Evolutionary conservation across 2,888 invertebrate genomes (phyloP), one percentile per base, ranked within the genome.

Genomic region (Choreutis nemorana): DNA sequence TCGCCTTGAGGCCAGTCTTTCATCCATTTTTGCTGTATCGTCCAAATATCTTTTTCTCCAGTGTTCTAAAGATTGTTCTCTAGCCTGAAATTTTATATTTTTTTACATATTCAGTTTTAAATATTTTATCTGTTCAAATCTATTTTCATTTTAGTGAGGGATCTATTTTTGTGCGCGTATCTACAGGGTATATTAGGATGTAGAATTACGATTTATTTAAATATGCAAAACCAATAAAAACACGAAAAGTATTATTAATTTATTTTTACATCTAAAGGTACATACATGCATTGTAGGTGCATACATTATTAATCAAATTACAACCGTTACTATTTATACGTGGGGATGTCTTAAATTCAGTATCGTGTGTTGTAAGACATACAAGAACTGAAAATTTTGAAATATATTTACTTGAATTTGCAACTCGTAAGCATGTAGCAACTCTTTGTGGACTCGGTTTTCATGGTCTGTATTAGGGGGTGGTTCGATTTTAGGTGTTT

Each of bases 71-170:
- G 41, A 89, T 62, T 50, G 89, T 73, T 78, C 89, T 67, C 28
- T 90, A 86, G 71, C 95, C 96, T 57, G 80, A n/a, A 48, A 26
- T 12, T 23, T n/a, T n/a, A 10, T n/a, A 4, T 7, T n/a, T n/a
- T 5, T 7, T 10, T 23, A 23, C 4, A n/a, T 23, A 23, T 9
- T 5, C 4, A n/a, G n/a, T 23, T 5, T 7, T 7, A 23, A 5
- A 18, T 8, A 18, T 18, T 18, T 18, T 6, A 5, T 6, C 18
- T 6, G 18, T 18, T 5, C 18, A 18, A 6, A 18, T 6, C 18
- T 18, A 18, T 18, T 18, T 18, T 18, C 8, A 18, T 18, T 18
- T 18, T 18, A 24, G 1, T 8, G 1, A 23, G 14, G n/a, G n/a
- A n/a, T n/a, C n/a, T n/a, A n/a, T n/a, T n/a, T n/a, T n/a, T n/a